phyloP scores from a whole-genome alignment of 2,888 invertebrate genomes.

The Ptilodon capucinus region DNA sequence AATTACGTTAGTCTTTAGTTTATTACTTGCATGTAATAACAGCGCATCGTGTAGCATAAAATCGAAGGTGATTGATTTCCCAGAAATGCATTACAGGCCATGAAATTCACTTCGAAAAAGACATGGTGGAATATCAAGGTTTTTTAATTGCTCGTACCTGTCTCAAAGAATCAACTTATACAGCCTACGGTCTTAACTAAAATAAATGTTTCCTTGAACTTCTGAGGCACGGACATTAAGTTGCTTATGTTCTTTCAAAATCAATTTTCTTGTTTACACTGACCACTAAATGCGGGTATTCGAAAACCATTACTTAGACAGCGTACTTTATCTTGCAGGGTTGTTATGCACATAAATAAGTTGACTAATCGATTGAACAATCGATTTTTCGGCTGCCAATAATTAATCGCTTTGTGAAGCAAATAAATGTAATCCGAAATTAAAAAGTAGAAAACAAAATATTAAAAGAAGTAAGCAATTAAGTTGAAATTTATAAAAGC shows the following conservation, averaged over 20 bases:
- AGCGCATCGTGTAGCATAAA: not conserved
- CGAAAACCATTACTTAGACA: constrained; percentile 61
- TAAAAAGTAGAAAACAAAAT: no score
- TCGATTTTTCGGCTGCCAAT: no score
- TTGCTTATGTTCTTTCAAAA: constrained; percentile 66
- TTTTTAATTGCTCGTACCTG: constrained; percentile 31
- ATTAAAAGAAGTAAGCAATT: no score
- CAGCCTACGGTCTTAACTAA: constrained; percentile 43
- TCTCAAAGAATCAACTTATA: constrained; percentile 29
- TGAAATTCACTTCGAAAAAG: constrained; percentile 7
- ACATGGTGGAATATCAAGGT: constrained; percentile 14
- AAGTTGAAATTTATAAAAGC: no score
- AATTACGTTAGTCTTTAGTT: not conserved
- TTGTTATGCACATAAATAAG: constrained; percentile 18
- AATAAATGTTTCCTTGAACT: constrained; percentile 68
- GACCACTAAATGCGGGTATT: constrained; percentile 64
- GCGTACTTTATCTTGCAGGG: constrained; percentile 37
- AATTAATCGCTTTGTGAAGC: no score
- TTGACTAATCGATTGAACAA: no score
- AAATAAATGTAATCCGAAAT: no score
- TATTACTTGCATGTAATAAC: not conserved
- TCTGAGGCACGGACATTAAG: constrained; percentile 45
- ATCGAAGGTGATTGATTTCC: not conserved
- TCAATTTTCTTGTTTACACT: constrained; percentile 79
- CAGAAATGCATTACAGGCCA: constrained; percentile 14